These are phyloP conservation scores for Megaleporinus macrocephalus DNA, from an alignment of 2,113 vertebrate species.

Conservation along the genomic window DNA sequence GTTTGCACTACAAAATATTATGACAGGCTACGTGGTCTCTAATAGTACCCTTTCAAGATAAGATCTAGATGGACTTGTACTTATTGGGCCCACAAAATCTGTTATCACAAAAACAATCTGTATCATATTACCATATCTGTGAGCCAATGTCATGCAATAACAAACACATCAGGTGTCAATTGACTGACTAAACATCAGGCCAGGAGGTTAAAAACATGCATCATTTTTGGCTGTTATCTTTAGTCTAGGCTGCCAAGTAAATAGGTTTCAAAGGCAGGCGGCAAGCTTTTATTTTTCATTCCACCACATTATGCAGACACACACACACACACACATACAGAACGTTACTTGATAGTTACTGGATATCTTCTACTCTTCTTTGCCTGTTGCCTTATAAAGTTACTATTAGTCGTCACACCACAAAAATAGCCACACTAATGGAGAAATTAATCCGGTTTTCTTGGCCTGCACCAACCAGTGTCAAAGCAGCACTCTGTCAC, in stretches of 20 bases:
- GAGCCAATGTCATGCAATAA: not conserved
- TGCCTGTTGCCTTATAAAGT: constrained; percentile 18
- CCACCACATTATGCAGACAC: not conserved
- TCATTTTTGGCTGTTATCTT: constrained; percentile 1
- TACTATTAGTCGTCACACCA: not conserved
- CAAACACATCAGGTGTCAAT: constrained; percentile 17
- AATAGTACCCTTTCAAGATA: not conserved
- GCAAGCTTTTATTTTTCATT: too few species aligned
- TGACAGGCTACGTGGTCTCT: not conserved
- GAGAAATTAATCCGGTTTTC: constrained; percentile 11
- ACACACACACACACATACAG: not conserved
- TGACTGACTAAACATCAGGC: not conserved
- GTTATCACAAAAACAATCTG: not conserved
- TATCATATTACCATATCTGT: not conserved
- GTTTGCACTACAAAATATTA: too few species aligned
- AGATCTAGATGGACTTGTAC: too few species aligned
- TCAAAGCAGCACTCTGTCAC: not conserved
- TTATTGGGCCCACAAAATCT: not conserved
- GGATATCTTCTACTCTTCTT: not conserved
- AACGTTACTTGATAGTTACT: not conserved
- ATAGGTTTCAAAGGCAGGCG: not conserved
- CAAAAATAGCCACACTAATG: not conserved
- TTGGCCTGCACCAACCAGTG: not conserved
- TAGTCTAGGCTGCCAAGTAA: not conserved
- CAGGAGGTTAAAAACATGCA: not conserved